Conservation (phyloP, 30 jellyfish, hydroid and myxozoan species). For the Nemopilema nomurai region DNA sequence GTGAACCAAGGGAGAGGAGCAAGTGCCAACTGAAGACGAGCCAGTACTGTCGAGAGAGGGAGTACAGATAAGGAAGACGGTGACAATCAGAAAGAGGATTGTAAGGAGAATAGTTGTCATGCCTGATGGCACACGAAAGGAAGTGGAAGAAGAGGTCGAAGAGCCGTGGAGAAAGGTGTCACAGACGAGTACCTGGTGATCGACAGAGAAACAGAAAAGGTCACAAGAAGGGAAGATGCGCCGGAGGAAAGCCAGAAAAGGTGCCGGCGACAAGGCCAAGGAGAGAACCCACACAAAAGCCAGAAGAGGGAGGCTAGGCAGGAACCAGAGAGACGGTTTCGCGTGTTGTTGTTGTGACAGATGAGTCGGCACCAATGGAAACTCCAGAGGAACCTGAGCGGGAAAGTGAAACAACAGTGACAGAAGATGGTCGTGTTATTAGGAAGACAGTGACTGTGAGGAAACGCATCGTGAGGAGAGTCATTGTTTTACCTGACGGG, state of each 20-base stretch:
- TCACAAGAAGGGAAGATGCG: neutral
- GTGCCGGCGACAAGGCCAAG: neutral
- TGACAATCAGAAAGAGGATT: constrained; percentile 55
- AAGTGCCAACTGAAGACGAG: constrained; percentile 45
- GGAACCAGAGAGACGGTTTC: neutral
- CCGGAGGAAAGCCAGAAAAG: constrained; percentile 7
- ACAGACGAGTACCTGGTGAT: constrained; percentile 27
- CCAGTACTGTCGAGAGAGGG: constrained; percentile 16
- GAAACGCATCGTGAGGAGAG: constrained; percentile 72
- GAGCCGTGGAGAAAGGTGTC: constrained; percentile 39
- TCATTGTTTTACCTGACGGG: constrained; percentile 84
- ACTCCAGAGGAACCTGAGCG: constrained; percentile 31
- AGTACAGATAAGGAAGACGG: constrained; percentile 34
- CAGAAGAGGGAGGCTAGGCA: neutral
- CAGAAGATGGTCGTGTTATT: constrained; percentile 49
- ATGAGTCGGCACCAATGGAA: constrained; percentile 18
- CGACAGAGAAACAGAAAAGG: constrained; percentile 50
- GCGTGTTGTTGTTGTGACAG: constrained; percentile 49
- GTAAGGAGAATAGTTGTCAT: constrained; percentile 55
- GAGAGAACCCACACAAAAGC: constrained; percentile 5
- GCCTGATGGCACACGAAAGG: constrained; percentile 82
- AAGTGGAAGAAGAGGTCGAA: constrained; percentile 80
- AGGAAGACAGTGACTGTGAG: constrained; percentile 68
- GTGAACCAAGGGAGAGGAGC: constrained; percentile 43
- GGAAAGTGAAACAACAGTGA: constrained; percentile 8